Percentiles rank a stretch among this genome's conserved stretches.
These are phyloP conservation scores for Macaria liturata DNA, from an alignment of 2,888 invertebrate species.

Conservation along the genomic window DNA sequence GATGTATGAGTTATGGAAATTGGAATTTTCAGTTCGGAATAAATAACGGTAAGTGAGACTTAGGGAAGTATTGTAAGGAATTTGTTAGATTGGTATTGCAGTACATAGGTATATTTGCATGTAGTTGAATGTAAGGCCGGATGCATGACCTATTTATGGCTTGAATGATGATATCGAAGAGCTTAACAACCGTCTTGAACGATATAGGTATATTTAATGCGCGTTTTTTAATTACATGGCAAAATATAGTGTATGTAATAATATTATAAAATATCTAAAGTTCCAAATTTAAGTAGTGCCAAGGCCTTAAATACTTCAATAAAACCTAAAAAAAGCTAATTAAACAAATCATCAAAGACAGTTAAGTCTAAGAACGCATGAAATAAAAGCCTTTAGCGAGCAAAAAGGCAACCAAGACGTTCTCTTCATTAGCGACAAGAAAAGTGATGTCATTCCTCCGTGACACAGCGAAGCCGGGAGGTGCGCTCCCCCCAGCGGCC, in stretches of 20 bases:
- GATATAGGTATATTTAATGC: too few relatives aligned
- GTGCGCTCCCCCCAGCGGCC: constrained; percentile 70
- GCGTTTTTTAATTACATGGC: too few relatives aligned
- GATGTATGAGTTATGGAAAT: constrained; percentile 49
- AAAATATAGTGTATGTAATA: too few relatives aligned
- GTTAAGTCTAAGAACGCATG: constrained; percentile 44
- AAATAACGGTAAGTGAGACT: constrained; percentile 32
- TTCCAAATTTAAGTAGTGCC: too few relatives aligned
- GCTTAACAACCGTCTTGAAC: too few relatives aligned
- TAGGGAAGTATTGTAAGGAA: neutral
- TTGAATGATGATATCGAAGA: too few relatives aligned
- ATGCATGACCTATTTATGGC: too few relatives aligned
- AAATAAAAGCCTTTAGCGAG: constrained; percentile 54
- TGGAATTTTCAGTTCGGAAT: constrained; percentile 40
- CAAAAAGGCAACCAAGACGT: constrained; percentile 72
- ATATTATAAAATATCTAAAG: too few relatives aligned
- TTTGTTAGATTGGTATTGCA: too few relatives aligned
- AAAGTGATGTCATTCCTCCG: constrained; percentile 81
- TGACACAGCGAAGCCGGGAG: constrained; percentile 72
- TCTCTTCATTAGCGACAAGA: constrained; percentile 82
- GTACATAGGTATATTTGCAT: too few relatives aligned
- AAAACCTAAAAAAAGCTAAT: constrained; percentile 31
- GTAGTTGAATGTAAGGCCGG: too few relatives aligned
- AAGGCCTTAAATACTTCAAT: too few relatives aligned
- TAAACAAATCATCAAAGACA: constrained; percentile 49